Conservation (phyloP, 2,888 invertebrate genomes). For the Glaucopsyche alexis region DNA sequence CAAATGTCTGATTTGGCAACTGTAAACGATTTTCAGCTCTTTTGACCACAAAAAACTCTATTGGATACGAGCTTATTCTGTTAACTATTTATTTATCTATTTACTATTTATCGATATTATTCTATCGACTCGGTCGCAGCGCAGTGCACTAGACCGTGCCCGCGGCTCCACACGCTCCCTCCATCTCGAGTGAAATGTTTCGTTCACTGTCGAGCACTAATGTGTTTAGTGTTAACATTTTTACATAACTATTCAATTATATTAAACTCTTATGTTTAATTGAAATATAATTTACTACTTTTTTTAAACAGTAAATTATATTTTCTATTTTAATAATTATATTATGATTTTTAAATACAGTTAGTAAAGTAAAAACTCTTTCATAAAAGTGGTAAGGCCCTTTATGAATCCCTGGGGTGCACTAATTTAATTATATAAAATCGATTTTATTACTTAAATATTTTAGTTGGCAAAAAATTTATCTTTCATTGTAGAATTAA, state of each 20-base stretch:
- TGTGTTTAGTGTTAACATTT: background rate
- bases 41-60: too few relatives aligned
- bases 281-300: background rate
- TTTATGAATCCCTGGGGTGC: too few relatives aligned
- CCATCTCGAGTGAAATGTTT: constrained; percentile 46
- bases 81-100: too few relatives aligned
- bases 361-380: too few relatives aligned
- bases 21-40: too few relatives aligned
- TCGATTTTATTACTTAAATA: too few relatives aligned
- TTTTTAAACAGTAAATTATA: background rate
- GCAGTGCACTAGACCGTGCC: constrained; percentile 45
- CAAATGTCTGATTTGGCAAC: too few relatives aligned
- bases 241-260: background rate
- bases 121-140: background rate
- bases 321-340: background rate
- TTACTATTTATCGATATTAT: background rate
- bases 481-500: too few relatives aligned
- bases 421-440: too few relatives aligned
- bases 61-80: too few relatives aligned
- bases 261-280: background rate
- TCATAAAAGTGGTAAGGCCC: too few relatives aligned
- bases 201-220: constrained; percentile 27
- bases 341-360: background rate
- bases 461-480: too few relatives aligned
- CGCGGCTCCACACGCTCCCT: constrained; percentile 39